Base-by-base conservation (phyloP, 2,888 invertebrate genomes). In the Herminia tarsipennalis region DNA sequence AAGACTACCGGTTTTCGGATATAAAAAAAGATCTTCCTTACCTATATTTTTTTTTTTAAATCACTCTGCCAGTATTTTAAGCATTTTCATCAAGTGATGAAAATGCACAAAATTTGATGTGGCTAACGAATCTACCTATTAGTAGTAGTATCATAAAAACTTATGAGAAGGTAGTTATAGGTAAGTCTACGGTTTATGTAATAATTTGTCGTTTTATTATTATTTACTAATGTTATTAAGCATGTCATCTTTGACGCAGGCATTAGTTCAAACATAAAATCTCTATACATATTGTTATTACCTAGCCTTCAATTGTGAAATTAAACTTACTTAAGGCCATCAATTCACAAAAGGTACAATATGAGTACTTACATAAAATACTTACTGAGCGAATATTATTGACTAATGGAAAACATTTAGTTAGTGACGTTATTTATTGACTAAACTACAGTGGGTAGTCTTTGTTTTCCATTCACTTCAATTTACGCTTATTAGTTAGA, bases 161-260 rank as follows among this genome's bases (percentile, higher is more conserved):
- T n/a, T n/a, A n/a, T n/a, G n/a, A n/a, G n/a, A n/a, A n/a, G n/a
- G n/a, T n/a, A n/a, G n/a, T n/a, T n/a, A n/a, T n/a, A n/a, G n/a
- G n/a, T n/a, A n/a, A n/a, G n/a, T n/a, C n/a, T n/a, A n/a, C n/a
- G 10, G 25, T 28, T 20, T 27, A 36, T 20, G 27, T 37, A 20
- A 27, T 20, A 1, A 5, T 27, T n/a, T 28, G 37, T 20, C 14
- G 37, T 25, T 14, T 5, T 38, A 30, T 38, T 25, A 10, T 5
- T 38, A 30, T 38, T 38, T 38, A 18, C 38, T 22, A 10, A 38
- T 20, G 4, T 22, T 24, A 34, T 20, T 13, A n/a, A 37, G 22
- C 30, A 30, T 30, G 16, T 9, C 20, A 28, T 28, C 3, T 38
- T 38, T 38, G 30, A 22, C n/a, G 29, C 22, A 29, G 29, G 5